These are phyloP conservation scores for Sarcophilus harrisii DNA, from an alignment of 2,797 vertebrate genomes.

Conservation along the genomic window DNA sequence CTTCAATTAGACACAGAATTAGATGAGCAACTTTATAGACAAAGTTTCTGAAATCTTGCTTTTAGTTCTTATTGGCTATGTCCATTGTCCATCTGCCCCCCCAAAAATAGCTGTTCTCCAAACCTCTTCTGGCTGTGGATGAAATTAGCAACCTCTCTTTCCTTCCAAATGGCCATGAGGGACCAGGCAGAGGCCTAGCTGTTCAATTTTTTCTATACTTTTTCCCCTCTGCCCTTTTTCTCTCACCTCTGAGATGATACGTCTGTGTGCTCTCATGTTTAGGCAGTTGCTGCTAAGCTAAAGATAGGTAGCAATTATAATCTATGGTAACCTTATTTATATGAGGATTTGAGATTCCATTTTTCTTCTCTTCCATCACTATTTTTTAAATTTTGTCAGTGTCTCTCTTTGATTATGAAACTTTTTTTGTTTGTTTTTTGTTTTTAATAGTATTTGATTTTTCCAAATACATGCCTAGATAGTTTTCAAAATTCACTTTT, in stretches of 20 bases:
- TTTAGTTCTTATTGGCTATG: not conserved
- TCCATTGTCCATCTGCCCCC: not conserved
- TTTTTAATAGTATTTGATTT: too few species aligned
- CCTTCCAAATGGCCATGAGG: not conserved
- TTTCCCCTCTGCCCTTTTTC: not conserved
- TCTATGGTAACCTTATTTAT: not conserved
- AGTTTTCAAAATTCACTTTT: too few species aligned
- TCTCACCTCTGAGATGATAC: not conserved
- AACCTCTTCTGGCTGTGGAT: not conserved
- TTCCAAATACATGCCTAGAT: too few species aligned
- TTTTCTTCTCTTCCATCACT: too few species aligned
- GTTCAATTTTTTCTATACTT: not conserved
- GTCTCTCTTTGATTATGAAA: too few species aligned
- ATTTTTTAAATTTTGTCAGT: too few species aligned
- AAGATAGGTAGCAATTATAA: not conserved
- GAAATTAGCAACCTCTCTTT: not conserved
- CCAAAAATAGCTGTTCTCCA: not conserved
- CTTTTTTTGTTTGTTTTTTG: too few species aligned
- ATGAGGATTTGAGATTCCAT: not conserved
- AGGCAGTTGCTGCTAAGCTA: not conserved
- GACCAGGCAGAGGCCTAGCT: not conserved
- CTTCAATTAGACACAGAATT: not conserved
- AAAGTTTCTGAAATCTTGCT: not conserved
- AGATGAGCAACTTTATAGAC: not conserved
- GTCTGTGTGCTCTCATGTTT: not conserved